A percentile compares a stretch with the other conserved stretches of the same genome.
Conservation (phyloP, 2,888 invertebrate genomes). For the Drosophila diplacantha region DNA sequence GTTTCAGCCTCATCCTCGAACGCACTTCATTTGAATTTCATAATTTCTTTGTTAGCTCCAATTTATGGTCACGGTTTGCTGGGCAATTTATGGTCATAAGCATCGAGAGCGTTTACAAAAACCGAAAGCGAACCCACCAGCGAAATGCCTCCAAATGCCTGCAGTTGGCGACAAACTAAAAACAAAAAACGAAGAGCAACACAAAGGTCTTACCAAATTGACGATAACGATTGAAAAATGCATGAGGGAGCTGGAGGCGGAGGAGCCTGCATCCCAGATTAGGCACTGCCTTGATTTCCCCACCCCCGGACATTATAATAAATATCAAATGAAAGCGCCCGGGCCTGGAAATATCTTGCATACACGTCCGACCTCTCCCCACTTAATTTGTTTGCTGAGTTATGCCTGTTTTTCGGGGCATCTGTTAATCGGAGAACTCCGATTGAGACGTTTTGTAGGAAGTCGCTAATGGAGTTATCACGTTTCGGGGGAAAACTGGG, state of each 20-base stretch:
- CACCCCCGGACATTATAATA: conserved; percentile 37
- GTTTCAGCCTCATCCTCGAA: conserved; percentile 44
- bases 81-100: conserved; percentile 71
- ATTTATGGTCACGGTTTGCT: conserved; percentile 71
- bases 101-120: conserved; percentile 60
- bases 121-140: conserved; percentile 46
- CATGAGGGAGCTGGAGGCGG: conserved; percentile 16
- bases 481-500: conserved; percentile 29
- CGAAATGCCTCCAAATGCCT: conserved; percentile 4
- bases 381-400: conserved; percentile 43
- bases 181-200: conserved; percentile 11
- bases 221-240: conserved; percentile 69
- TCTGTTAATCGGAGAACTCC: conserved; percentile 24
- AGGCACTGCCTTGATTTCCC: conserved; percentile 40
- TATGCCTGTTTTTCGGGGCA: conserved; percentile 30
- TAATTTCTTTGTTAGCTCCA: conserved; percentile 73
- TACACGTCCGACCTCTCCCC: conserved; percentile 40
- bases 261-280: conserved; percentile 21
- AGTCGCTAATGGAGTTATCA: conserved; percentile 41
- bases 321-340: conserved; percentile 42
- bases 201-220: conserved; percentile 61
- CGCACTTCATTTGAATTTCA: conserved; percentile 73
- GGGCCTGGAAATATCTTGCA: not conserved
- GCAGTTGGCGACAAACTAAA: conserved; percentile 33
- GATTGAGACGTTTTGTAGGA: conserved; percentile 42